Evolutionary conservation across 2,113 vertebrate species (phyloP).

Genomic region (Notechis scutatus): DNA sequence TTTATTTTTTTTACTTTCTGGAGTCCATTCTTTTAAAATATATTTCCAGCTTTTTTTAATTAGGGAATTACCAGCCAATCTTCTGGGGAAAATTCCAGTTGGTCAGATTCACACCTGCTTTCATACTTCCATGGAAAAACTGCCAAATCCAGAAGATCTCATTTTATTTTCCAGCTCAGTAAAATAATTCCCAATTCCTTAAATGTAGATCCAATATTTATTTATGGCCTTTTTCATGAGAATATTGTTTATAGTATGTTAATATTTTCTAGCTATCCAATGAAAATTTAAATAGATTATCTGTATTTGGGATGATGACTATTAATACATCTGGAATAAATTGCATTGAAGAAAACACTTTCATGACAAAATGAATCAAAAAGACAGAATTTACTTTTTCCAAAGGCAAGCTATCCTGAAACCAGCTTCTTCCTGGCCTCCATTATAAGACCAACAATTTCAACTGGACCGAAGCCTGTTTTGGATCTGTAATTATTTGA

Average conservation of each 20-base stretch:
- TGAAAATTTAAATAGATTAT: not conserved
- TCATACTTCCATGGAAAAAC: not conserved
- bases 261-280: not conserved
- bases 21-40: not conserved
- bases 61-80: not conserved
- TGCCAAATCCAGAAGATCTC: not conserved
- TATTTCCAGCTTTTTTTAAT: conserved; percentile 12
- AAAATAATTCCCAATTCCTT: not conserved
- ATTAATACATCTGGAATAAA: not conserved
- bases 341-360: not conserved
- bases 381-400: not conserved
- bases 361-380: not conserved
- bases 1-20: not conserved
- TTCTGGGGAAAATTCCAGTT: not conserved
- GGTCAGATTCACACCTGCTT: not conserved
- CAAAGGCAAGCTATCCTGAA: not conserved
- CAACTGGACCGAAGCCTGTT: not conserved
- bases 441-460: not conserved
- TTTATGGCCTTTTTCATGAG: not conserved
- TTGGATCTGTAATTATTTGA: not conserved
- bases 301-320: not conserved
- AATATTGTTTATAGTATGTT: not conserved
- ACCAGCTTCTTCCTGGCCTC: not conserved
- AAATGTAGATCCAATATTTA: not conserved
- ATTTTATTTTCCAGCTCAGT: not conserved